Percentiles rank a stretch among this genome's conserved stretches.
phyloP scores from a whole-genome alignment of 2,888 invertebrate genomes.

The Drosophila falleni region DNA sequence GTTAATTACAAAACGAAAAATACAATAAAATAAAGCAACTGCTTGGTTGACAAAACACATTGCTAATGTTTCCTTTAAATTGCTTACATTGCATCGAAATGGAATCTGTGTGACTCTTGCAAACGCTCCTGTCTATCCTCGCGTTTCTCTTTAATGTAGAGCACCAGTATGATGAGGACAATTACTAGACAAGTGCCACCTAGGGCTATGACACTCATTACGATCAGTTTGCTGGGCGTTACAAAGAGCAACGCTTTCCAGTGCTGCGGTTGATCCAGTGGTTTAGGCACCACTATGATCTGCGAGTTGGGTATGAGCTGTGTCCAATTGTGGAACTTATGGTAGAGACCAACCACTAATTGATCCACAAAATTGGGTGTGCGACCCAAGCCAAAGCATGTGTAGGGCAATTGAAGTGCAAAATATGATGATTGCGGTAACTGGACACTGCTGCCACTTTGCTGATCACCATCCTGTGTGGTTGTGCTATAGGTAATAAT shows the following conservation, averaged over 20 bases:
- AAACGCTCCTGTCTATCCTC: slow-evolving; percentile 92
- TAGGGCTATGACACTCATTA: slow-evolving; percentile 95
- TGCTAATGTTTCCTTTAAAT: slow-evolving; percentile 20
- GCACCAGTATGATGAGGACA: slow-evolving; percentile 92
- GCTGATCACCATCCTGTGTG: slow-evolving; percentile 93
- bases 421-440: slow-evolving; percentile 96
- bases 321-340: slow-evolving; percentile 91
- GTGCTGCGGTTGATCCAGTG: slow-evolving; percentile 90
- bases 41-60: slow-evolving; percentile 30
- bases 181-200: slow-evolving; percentile 94
- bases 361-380: slow-evolving; percentile 99
- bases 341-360: slow-evolving; percentile 92
- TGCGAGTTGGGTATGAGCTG: slow-evolving; percentile 99
- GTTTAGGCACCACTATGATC: slow-evolving; percentile 96
- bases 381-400: slow-evolving; percentile 98
- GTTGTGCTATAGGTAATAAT: slow-evolving; percentile 94
- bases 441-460: slow-evolving; percentile 94
- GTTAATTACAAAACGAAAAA: slow-evolving; percentile 32
- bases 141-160: slow-evolving; percentile 95
- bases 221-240: slow-evolving; percentile 96
- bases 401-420: slow-evolving; percentile 97
- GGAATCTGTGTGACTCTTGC: slow-evolving; percentile 93
- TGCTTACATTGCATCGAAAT: slow-evolving; percentile 93
- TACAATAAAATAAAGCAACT: slow-evolving; percentile 45
- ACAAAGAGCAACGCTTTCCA: slow-evolving; percentile 98